Conservation (phyloP, 2,113 vertebrate genomes). For the Pseudorectes ferrugineus region DNA sequence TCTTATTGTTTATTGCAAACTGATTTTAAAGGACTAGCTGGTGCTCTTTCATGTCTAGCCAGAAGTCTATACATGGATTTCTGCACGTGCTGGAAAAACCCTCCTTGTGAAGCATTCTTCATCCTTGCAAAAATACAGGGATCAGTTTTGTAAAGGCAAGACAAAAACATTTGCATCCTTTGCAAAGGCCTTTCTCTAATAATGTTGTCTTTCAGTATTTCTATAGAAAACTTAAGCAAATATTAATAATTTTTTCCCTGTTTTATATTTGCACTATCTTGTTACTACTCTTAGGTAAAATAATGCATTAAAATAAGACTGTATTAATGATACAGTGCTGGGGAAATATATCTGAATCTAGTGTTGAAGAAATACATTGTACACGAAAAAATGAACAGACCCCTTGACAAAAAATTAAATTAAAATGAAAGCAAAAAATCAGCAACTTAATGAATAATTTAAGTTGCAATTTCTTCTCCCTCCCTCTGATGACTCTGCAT, state of each 20-base stretch:
- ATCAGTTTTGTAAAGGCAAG: neutral
- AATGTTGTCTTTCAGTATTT: neutral
- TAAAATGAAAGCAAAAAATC: neutral
- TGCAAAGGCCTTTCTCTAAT: neutral
- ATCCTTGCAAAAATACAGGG: neutral
- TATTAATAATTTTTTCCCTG: neutral
- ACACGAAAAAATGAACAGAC: neutral
- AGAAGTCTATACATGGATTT: constrained; percentile 22
- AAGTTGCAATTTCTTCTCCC: neutral
- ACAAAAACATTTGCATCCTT: neutral
- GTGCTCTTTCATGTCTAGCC: neutral
- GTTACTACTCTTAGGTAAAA: neutral
- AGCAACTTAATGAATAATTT: neutral
- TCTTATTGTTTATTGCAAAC: neutral
- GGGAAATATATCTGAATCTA: neutral
- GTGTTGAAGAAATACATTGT: neutral
- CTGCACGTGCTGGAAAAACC: neutral
- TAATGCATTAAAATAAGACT: neutral
- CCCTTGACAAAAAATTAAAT: neutral
- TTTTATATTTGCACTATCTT: neutral
- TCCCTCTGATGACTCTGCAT: neutral
- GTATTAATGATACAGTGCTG: neutral
- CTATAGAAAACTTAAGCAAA: neutral
- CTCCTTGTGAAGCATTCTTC: neutral
- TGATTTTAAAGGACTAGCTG: neutral